Conservation (phyloP, 2,797 vertebrate species). For the Gallirallus australis region DNA sequence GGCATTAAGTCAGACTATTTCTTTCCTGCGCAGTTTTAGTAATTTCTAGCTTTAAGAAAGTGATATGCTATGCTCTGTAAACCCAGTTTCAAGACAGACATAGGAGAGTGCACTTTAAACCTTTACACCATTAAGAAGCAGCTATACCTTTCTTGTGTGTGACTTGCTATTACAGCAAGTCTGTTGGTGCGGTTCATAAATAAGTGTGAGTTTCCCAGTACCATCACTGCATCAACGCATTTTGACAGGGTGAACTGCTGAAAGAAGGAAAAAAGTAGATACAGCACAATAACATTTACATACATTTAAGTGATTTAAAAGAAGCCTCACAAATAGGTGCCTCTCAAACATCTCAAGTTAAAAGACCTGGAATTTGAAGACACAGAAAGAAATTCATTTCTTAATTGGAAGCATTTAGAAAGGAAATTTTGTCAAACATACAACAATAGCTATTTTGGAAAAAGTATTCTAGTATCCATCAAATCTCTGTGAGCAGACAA, state of each 20-base stretch:
- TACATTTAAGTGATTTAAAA: not conserved
- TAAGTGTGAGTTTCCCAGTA: conserved; percentile 92
- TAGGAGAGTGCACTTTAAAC: accelerated
- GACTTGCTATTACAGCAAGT: conserved; percentile 93
- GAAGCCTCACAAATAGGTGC: not conserved
- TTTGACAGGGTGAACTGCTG: conserved; percentile 91
- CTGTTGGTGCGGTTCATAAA: conserved; percentile 92
- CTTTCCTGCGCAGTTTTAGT: not conserved
- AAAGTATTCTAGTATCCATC: accelerated
- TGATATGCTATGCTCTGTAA: not conserved
- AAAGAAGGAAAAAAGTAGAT: not conserved
- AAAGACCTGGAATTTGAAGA: not conserved
- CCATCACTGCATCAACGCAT: conserved; percentile 93
- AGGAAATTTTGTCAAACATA: not conserved
- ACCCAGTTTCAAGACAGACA: not conserved
- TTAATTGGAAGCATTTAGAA: too few species aligned
- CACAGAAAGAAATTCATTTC: not conserved
- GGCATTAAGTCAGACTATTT: not conserved
- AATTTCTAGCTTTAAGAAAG: not conserved
- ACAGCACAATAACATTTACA: accelerated
- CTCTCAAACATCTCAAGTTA: too few species aligned
- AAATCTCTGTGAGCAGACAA: accelerated
- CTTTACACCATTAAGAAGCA: not conserved
- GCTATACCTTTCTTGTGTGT: conserved; percentile 93
- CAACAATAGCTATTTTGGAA: accelerated